Evolutionary conservation across 2,113 vertebrate genomes (phyloP), one percentile per base, ranked within the genome.

Genomic region (Rhagologus leucostigma): DNA sequence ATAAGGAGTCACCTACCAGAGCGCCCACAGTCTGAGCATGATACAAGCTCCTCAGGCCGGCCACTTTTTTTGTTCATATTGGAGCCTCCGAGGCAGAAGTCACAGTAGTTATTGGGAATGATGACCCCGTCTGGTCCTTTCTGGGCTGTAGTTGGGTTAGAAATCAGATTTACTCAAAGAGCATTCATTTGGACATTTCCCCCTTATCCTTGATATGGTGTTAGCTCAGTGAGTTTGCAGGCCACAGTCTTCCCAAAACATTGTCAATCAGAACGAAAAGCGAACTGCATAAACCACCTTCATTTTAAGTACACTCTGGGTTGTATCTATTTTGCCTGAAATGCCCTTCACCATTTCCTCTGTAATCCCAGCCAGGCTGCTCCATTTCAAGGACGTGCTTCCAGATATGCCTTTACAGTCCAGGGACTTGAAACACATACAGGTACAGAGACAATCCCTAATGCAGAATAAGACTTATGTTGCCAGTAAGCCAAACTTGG

Each of bases 71-170:
- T 99, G 97, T 99, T 99, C 97, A 99, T 98, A 89, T 98, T 99
- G 65, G 99, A 99, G 96, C 99, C 99, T 56, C 99, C 99, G 18
- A 99, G 98, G 98, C 99, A 99, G 98, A 99, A 99, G 96, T 99
- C 98, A 98, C 99, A 99, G 99, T 99, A 99, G 98, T 99, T 99
- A 97, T 99, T 99, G 97, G 98, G 98, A 98, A 99, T 98, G 96
- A 98, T 98, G 88, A 98, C 98, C 95, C 98, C 99, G 6, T 99
- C 98, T 77, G 98, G 98, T 98, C 98, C 99, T 98, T 99, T 99
- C 97, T 98, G 98, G 98, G 99, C 99, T 99, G 97, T 65, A 94
- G 91, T 75, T 42, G 53, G 76, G 42, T 96, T 92, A 93, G 84
- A 95, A 95, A 87, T 74, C 70, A 92, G 59, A 65, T 96, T 84